Base-by-base conservation (phyloP, 2,113 vertebrate species). In the Poeciliopsis turrubarensis region DNA sequence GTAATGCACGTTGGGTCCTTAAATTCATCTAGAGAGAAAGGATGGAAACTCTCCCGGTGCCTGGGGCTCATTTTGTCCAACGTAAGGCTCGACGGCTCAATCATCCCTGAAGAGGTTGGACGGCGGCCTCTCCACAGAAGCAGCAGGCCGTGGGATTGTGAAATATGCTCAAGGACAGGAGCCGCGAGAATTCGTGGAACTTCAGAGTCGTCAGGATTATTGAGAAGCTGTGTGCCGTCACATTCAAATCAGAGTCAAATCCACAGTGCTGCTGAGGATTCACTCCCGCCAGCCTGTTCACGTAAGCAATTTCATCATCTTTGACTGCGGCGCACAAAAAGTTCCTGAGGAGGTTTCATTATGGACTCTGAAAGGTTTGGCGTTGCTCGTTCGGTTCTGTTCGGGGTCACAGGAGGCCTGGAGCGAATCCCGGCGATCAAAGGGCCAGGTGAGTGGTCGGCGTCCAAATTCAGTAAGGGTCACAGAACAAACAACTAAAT, bases 31-130 rank as follows among this genome's bases (percentile, higher is more conserved):
- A 14, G 47, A 69, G 31, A 54, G 32, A 61, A 47, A 14, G 54
- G 62, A 61, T n/a, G n/a, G 32, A 37, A 47, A 54, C n/a, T 75
- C 15, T 14, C 78, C 60, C 2, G 72, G n/a, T 78, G 80, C 78
- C 17, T 10, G 72, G 77, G 74, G 41, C 79, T 79, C 51, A 69
- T 83, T 89, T 68, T 68, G 64, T 78, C 68, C 57, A 73, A 75
- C 81, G 75, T 76, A 65, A 70, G 66, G 84, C 29, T 60, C 41
- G 26, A 47, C 51, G 34, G 62, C 64, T 81, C 63, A 19, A 64
- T 77, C 74, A 84, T 77, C 81, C 80, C 75, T 85, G 84, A 82
- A 86, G 69, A 82, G 41, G 26, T 67, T 80, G 66, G 54, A 74
- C 60, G 74, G 68, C 14, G 4, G n/a, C 17, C 34, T 30, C 65